Evolutionary conservation across 2,888 invertebrate genomes (phyloP), one percentile per base, ranked within the genome.

Genomic region (Bedellia somnulentella): DNA sequence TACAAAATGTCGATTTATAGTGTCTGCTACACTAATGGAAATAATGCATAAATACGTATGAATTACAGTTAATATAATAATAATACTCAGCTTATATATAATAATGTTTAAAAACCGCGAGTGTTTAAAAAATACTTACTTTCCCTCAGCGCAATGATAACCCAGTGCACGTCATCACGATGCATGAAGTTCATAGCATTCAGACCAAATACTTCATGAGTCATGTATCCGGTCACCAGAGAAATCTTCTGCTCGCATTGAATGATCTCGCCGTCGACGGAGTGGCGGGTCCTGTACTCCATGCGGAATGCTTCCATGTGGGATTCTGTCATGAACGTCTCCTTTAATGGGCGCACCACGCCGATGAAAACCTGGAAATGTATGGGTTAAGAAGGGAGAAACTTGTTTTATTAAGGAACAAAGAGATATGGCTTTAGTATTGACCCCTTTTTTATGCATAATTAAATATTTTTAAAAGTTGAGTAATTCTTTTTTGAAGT

Each of bases 121-220:
- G 2, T 11, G 2, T 6, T 10, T 30, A 1, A 11, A 11, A 12
- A 3, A 10, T 28, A 57, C 71, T 64, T 46, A 71, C 71, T 93
- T 62, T 91, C 87, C 43, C 88, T 77, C 30, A 93, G 79, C 0
- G 90, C 91, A 31, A 90, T 84, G 60, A 91, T 83, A 5, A 92
- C 89, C 87, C 89, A 92, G 43, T 86, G 82, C 8, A 89, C 87
- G 59, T 93, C 93, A 40, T 93, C 89, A 36, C 82, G 80, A 57
- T 91, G 90, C 85, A 95, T 93, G 52, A 88, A 93, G 45, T 84
- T 83, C 64, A 94, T 93, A 0, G 93, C 93, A 39, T 89, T 90
- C 36, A 83, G 64, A 6, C 93, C 93, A n/a, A 82, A 80, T 4
- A 93, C 88, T 64, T 94, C 94, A 36, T 87, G 83, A 1, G 86